These are phyloP conservation scores for Lepilemur septentrionalis DNA, from an alignment of 2,797 vertebrate species.

Conservation along the genomic window DNA sequence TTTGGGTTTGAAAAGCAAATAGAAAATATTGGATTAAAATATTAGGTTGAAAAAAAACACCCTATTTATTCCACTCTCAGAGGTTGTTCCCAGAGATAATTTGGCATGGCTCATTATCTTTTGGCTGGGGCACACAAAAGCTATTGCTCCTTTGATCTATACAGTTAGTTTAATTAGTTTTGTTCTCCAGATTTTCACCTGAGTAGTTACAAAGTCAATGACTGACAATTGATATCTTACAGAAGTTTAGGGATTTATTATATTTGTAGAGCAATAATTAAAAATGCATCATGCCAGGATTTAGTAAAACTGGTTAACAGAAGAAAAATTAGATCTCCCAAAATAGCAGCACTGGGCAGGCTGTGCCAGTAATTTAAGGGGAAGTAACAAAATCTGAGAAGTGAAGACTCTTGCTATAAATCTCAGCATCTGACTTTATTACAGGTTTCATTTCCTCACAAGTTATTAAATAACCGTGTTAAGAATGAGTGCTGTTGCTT, in stretches of 20 bases:
- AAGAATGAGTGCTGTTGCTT: not conserved
- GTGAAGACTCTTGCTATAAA: constrained; percentile 49
- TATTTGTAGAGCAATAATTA: constrained; percentile 57
- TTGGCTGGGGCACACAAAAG: not conserved
- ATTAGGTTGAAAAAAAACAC: constrained; percentile 53
- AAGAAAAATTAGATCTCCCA: constrained; percentile 49
- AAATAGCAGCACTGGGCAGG: constrained; percentile 50
- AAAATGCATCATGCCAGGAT: constrained; percentile 46
- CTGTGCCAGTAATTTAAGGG: constrained; percentile 54
- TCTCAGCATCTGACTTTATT: constrained; percentile 43
- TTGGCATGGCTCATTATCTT: not conserved
- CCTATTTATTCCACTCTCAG: constrained; percentile 26
- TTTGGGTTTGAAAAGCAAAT: constrained; percentile 42
- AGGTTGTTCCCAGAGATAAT: constrained; percentile 43
- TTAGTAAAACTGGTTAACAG: constrained; percentile 57
- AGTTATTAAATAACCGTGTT: constrained; percentile 14
- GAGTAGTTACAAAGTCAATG: constrained; percentile 44
- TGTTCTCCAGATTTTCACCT: constrained; percentile 42
- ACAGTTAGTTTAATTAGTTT: constrained; percentile 64
- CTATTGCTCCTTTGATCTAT: constrained; percentile 37
- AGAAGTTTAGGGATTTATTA: constrained; percentile 35
- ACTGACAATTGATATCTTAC: constrained; percentile 16
- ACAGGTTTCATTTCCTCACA: constrained; percentile 59
- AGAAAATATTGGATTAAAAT: constrained; percentile 19
- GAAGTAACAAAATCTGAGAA: not conserved